Evolutionary conservation across 2,797 vertebrate species (phyloP), one percentile per base, ranked within the genome.

Genomic region (Chanos chanos): DNA sequence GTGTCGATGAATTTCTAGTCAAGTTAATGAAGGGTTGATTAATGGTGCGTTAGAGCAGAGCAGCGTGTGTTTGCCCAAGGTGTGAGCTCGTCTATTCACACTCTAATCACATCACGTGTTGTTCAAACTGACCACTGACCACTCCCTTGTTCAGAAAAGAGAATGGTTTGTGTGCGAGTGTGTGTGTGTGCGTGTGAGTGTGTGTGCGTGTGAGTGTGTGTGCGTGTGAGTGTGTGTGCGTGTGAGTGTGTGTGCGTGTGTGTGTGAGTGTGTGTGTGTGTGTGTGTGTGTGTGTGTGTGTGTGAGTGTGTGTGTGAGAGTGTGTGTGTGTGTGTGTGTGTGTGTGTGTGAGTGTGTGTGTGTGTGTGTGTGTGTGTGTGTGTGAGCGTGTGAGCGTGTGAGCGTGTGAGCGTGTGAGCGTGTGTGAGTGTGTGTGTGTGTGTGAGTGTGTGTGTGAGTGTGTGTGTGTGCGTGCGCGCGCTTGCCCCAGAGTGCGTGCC

Each of bases 21-120:
- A 78, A 78, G 81, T 82, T 86, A 85, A 89, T 85, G 78, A 85
- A 79, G 70, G 73, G 53, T 67, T 86, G 81, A 87, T 87, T 84
- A 85, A 87, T 87, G 83, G 78, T 77, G 79, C 78, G 80, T 81
- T 71, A 53, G 57, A 62, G 71, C 73, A 37, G 73, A 73, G 79
- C 81, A 71, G n/a, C n/a, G 75, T 74, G 71, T 83, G 76, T 87
- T 87, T 87, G 79, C 78, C 70, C 49, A 85, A 83, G 84, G 85
- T 86, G 83, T 81, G 81, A 84, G 80, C 77, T 72, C 70, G 74
- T 54, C 58, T 79, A 78, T 87, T 87, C 81, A 80, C 85, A 83
- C 83, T 74, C 78, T 77, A 73, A 81, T 88, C 80, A 74, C 64
- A 79, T 57, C 61, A 70, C 70, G 48, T 52, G 45, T 57, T 79